Conservation (phyloP, 2,113 vertebrate species). For the Pionites leucogaster region DNA sequence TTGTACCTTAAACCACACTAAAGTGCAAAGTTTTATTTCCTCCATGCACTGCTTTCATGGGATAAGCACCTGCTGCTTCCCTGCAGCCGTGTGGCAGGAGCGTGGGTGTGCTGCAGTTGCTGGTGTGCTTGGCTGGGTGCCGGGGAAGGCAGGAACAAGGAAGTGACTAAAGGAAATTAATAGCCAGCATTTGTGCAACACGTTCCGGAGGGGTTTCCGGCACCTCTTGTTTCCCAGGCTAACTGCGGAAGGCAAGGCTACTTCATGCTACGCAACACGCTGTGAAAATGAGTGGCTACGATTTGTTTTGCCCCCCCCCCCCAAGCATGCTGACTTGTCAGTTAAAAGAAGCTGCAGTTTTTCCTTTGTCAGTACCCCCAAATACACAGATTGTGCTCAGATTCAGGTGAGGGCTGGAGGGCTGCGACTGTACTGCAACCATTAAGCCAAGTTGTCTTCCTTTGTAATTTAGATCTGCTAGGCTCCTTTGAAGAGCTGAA, state of each 20-base stretch:
- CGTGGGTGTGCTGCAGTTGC: accelerated
- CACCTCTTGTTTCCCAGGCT: neutral
- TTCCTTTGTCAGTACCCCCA: neutral
- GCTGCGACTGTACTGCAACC: neutral
- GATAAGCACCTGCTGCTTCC: accelerated
- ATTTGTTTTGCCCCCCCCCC: neutral
- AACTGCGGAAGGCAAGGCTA: neutral
- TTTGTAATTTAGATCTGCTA: neutral
- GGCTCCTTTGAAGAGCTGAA: neutral
- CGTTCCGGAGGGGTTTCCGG: neutral
- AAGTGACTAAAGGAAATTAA: neutral
- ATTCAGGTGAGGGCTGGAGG: neutral
- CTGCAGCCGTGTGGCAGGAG: accelerated
- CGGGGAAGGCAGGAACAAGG: neutral
- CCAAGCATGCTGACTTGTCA: accelerated
- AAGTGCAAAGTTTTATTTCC: accelerated
- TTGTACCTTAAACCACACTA: accelerated
- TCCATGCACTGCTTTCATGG: accelerated
- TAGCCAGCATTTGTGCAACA: neutral
- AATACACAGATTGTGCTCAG: accelerated
- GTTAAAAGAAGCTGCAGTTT: accelerated
- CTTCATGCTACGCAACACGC: accelerated
- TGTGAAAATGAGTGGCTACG: accelerated
- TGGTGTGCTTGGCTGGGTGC: neutral
- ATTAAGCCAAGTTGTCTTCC: neutral